Evolutionary conservation across 2,888 invertebrate species (phyloP).

Genomic region (Macrostomum cliftonense): DNA sequence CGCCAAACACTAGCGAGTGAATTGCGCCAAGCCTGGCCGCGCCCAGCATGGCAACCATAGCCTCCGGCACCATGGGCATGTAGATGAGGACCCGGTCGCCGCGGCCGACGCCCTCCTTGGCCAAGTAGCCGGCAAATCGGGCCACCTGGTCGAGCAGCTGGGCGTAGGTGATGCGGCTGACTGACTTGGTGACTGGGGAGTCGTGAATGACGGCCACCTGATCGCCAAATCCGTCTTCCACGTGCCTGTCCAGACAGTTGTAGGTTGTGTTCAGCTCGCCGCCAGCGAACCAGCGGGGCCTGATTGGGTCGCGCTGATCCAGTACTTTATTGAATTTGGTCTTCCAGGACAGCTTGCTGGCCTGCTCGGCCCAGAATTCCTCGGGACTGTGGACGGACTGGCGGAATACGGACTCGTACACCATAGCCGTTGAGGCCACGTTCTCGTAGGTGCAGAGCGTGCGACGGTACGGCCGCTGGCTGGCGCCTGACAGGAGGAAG

Average conservation of each 20-base stretch:
- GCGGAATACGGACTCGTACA: too few species aligned
- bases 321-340: conserved; percentile 64
- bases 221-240: conserved; percentile 53
- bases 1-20: conserved; percentile 81
- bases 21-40: conserved; percentile 67
- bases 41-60: conserved; percentile 69
- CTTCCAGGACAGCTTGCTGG: conserved; percentile 54
- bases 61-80: conserved; percentile 81
- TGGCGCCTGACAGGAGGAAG: too few species aligned
- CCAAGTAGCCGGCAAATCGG: conserved; percentile 57
- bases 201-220: conserved; percentile 69
- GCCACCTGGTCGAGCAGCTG: conserved; percentile 61
- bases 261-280: conserved; percentile 78
- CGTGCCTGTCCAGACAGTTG: conserved; percentile 76
- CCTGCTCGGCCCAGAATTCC: conserved; percentile 68
- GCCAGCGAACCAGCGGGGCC: conserved; percentile 51
- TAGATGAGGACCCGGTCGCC: conserved; percentile 75
- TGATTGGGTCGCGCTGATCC: conserved; percentile 52
- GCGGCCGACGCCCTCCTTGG: conserved; percentile 54
- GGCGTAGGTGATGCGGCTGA: conserved; percentile 57
- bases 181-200: conserved; percentile 61
- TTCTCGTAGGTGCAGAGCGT: too few species aligned
- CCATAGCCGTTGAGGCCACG: too few species aligned
- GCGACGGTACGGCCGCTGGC: too few species aligned
- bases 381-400: conserved; percentile 44